Evolutionary conservation across 1,140 invertebrate genomes (phyloP).

Genomic region (Helicoverpa armigera): DNA sequence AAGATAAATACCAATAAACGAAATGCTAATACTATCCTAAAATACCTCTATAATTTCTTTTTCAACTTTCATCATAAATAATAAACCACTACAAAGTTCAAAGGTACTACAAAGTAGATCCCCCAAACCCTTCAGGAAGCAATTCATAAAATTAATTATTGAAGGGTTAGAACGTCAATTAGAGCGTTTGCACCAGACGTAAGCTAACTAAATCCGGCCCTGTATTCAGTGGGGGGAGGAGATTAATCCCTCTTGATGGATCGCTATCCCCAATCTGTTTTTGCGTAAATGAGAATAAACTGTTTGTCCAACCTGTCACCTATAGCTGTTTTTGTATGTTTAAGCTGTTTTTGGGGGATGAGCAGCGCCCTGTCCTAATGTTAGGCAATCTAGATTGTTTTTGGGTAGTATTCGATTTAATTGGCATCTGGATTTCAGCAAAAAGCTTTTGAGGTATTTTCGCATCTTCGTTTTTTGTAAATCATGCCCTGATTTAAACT

Average conservation of each 20-base stretch:
- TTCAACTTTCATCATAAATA: neutral
- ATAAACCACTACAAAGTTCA: neutral
- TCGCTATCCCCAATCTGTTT: constrained; percentile 59
- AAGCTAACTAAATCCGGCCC: constrained; percentile 43
- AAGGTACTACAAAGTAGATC: neutral
- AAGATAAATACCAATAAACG: no score
- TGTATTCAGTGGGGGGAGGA: constrained; percentile 16
- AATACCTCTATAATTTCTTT: neutral
- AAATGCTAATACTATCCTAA: neutral
- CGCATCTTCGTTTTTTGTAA: neutral
- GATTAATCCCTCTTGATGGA: constrained; percentile 62
- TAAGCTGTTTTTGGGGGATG: constrained; percentile 8
- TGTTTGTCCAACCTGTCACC: constrained; percentile 49
- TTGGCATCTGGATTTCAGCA: neutral
- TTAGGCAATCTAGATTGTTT: neutral
- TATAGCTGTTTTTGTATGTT: constrained; percentile 35
- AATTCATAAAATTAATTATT: constrained; percentile 49
- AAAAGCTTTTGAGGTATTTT: neutral
- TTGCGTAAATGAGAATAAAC: constrained; percentile 64
- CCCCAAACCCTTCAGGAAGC: neutral
- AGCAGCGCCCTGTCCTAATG: neutral
- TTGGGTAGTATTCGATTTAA: neutral
- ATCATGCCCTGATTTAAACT: neutral
- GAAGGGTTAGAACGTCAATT: constrained; percentile 42
- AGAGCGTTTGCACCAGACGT: constrained; percentile 36